These are phyloP conservation scores for Leptura quadrifasciata DNA, from an alignment of 2,888 invertebrate genomes.

Conservation along the genomic window DNA sequence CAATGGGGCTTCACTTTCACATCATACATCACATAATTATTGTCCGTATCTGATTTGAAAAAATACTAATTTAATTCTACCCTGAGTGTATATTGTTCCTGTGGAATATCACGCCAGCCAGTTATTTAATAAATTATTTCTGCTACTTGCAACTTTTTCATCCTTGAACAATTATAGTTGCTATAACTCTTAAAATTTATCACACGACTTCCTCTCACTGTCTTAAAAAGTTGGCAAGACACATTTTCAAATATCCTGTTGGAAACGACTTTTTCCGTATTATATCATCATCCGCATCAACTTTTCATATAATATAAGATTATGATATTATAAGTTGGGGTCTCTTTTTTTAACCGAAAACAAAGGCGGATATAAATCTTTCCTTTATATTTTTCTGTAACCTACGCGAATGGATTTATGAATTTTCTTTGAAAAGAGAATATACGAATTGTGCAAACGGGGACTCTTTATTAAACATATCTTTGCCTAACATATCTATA, in stretches of 20 bases:
- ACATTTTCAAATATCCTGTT: background rate
- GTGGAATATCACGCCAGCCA: too few species aligned
- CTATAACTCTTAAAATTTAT: background rate
- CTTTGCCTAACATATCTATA: background rate
- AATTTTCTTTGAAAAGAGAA: background rate
- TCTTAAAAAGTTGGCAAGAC: background rate
- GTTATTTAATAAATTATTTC: too few species aligned
- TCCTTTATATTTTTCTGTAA: background rate
- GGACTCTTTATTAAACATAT: background rate
- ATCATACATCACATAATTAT: too few species aligned
- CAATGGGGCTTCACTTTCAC: too few species aligned
- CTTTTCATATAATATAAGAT: background rate
- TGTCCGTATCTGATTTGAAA: too few species aligned
- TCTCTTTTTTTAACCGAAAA: constrained; percentile 1
- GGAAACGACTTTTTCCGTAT: background rate
- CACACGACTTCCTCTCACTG: background rate
- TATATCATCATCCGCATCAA: background rate
- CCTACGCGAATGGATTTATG: background rate
- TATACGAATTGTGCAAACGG: background rate
- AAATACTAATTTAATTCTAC: too few species aligned
- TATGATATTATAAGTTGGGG: background rate
- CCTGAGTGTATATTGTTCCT: too few species aligned
- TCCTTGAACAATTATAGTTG: too few species aligned
- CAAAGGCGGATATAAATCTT: constrained; percentile 3
- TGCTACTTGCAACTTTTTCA: too few species aligned